Conservation (phyloP, 2,797 vertebrate species). For the Microctenopoma stevenorrisi region DNA sequence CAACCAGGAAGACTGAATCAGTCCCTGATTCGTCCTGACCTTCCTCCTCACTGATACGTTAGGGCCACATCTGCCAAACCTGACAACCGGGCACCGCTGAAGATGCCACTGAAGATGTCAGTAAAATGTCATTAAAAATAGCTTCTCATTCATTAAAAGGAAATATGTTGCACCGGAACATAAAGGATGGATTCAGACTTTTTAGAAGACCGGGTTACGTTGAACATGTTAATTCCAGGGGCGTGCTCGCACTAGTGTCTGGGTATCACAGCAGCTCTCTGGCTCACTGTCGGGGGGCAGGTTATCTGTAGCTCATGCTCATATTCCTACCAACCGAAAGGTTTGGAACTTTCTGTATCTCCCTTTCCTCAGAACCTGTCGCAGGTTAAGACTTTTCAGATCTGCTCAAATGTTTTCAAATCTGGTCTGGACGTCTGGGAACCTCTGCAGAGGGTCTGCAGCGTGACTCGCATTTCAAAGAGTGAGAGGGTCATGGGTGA, state of each 20-base stretch:
- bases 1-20: slow-evolving; percentile 30
- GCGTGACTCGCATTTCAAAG: slow-evolving; percentile 21
- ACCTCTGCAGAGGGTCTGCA: background rate
- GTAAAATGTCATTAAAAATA: too few relatives aligned
- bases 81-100: slow-evolving; percentile 1
- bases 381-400: background rate
- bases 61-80: background rate
- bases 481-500: slow-evolving; percentile 16
- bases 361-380: too few relatives aligned
- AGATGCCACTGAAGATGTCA: too few relatives aligned
- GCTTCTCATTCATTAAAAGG: too few relatives aligned
- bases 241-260: too few relatives aligned
- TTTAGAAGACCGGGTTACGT: too few relatives aligned
- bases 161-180: too few relatives aligned
- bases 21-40: slow-evolving; percentile 34
- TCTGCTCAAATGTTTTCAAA: background rate
- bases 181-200: too few relatives aligned
- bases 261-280: background rate
- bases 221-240: too few relatives aligned
- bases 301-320: background rate
- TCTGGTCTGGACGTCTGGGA: background rate
- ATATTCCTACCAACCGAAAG: too few relatives aligned
- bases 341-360: too few relatives aligned
- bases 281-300: background rate
- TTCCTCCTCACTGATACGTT: slow-evolving; percentile 25